phyloP scores from a whole-genome alignment of 2,113 vertebrate genomes.

The Mirounga angustirostris region DNA sequence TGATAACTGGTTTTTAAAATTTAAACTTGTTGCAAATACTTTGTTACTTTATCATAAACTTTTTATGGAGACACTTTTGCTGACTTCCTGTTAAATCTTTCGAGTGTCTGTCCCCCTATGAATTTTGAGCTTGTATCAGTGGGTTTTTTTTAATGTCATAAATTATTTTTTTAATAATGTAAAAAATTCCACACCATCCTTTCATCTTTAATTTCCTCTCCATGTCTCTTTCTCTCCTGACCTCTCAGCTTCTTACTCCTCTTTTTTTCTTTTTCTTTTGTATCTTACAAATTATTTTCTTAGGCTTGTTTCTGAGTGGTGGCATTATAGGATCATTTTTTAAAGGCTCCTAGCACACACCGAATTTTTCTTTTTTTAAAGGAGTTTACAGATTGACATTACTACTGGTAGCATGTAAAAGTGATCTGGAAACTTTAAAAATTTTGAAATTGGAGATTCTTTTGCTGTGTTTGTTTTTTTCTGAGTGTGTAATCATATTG shows the following conservation, averaged over 20 bases:
- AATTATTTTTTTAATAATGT: neutral
- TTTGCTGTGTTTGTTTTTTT: neutral
- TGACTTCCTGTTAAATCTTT: neutral
- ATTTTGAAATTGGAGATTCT: neutral
- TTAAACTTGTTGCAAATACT: neutral
- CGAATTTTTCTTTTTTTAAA: neutral
- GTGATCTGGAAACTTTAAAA: neutral
- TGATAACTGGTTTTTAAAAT: neutral
- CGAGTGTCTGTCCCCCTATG: neutral
- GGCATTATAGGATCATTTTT: neutral
- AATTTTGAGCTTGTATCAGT: neutral
- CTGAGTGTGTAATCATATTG: neutral
- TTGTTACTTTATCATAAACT: neutral
- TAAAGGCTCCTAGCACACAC: neutral
- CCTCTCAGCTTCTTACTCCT: neutral
- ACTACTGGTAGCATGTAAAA: neutral
- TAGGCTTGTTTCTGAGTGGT: neutral
- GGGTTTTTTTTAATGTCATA: neutral
- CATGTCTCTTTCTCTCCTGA: neutral
- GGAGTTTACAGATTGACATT: neutral
- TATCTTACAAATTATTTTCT: neutral
- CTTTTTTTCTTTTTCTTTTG: neutral
- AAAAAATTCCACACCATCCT: neutral
- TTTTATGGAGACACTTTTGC: neutral
- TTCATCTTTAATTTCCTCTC: neutral